Percentiles rank a stretch among this genome's conserved stretches.
These are phyloP conservation scores for Sclerodermus sp. DNA, from an alignment of 2,888 invertebrate genomes.

Conservation along the genomic window DNA sequence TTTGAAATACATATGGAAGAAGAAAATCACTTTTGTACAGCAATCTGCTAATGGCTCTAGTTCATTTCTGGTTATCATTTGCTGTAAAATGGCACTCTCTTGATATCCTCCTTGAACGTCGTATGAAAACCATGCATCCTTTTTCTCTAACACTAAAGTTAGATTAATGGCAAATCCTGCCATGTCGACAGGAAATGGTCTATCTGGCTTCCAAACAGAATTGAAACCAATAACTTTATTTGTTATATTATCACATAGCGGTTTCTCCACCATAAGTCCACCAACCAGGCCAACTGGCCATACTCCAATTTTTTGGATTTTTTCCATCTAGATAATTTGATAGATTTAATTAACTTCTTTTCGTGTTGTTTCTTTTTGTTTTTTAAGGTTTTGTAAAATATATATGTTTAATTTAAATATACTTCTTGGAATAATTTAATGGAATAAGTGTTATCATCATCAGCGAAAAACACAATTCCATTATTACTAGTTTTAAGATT, in stretches of 20 bases:
- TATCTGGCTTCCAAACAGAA: conserved; percentile 84
- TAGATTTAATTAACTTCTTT: not conserved
- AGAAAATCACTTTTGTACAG: conserved; percentile 72
- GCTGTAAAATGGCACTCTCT: conserved; percentile 81
- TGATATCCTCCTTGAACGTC: conserved; percentile 87
- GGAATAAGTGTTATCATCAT: conserved; percentile 95
- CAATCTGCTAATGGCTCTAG: conserved; percentile 89
- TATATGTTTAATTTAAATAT: not conserved
- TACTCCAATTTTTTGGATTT: conserved; percentile 82
- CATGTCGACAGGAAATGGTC: conserved; percentile 97
- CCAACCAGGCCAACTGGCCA: conserved; percentile 98
- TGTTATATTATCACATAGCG: conserved; percentile 69
- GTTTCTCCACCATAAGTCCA: conserved; percentile 89
- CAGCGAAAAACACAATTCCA: conserved; percentile 91
- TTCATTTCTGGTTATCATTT: conserved; percentile 71
- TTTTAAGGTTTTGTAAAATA: not conserved
- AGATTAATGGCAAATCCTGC: conserved; percentile 92
- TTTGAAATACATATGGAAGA: too few species aligned
- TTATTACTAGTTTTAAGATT: conserved; percentile 65
- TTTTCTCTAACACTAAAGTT: conserved; percentile 70
- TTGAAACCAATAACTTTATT: conserved; percentile 67
- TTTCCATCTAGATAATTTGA: conserved; percentile 69
- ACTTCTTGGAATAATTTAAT: conserved; percentile 86
- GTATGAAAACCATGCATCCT: conserved; percentile 78
- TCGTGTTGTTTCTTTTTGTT: too few species aligned